Percentiles rank a stretch among this genome's conserved stretches.
Conservation (phyloP, 37 sponge, comb jelly and placozoan species). For the Geodia barretti region DNA sequence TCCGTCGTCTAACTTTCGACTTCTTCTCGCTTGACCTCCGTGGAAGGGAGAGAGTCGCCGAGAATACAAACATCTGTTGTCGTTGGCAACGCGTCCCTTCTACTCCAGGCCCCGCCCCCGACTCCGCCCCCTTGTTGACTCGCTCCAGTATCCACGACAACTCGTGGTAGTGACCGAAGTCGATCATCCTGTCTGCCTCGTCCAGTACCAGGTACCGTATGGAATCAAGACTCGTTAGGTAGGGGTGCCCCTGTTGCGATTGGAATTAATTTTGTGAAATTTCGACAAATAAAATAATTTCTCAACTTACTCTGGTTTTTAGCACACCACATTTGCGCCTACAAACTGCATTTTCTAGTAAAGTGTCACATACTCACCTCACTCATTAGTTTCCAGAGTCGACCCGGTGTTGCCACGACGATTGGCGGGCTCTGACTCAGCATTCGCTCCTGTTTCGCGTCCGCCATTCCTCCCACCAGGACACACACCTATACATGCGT, state of each 20-base stretch:
- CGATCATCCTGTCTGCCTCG: constrained; percentile 98
- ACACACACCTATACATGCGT: constrained; percentile 61
- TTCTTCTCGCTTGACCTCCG: constrained; percentile 35
- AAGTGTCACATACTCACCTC: constrained; percentile 67
- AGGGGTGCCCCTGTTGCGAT: constrained; percentile 67
- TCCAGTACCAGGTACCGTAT: constrained; percentile 88
- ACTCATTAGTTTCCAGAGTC: constrained; percentile 88
- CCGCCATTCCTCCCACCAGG: constrained; percentile 94
- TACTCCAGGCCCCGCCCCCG: background rate
- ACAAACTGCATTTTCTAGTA: too few species aligned
- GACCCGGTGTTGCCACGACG: constrained; percentile 94
- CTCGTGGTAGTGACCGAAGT: constrained; percentile 91
- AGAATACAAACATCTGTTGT: constrained; percentile 87
- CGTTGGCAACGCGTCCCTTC: background rate
- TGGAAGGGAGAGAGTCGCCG: constrained; percentile 93
- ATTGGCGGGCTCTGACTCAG: constrained; percentile 79
- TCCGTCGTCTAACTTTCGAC: constrained; percentile 11
- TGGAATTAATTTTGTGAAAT: too few species aligned
- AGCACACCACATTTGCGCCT: too few species aligned
- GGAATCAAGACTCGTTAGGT: constrained; percentile 33
- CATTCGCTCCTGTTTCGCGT: constrained; percentile 89
- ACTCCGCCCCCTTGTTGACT: constrained; percentile 16
- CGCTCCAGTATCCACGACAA: constrained; percentile 74
- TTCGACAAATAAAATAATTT: too few species aligned
- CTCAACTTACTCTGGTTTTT: too few species aligned